Evolutionary conservation across 2,113 vertebrate genomes (phyloP).

Genomic region (Artemisiospiza belli): DNA sequence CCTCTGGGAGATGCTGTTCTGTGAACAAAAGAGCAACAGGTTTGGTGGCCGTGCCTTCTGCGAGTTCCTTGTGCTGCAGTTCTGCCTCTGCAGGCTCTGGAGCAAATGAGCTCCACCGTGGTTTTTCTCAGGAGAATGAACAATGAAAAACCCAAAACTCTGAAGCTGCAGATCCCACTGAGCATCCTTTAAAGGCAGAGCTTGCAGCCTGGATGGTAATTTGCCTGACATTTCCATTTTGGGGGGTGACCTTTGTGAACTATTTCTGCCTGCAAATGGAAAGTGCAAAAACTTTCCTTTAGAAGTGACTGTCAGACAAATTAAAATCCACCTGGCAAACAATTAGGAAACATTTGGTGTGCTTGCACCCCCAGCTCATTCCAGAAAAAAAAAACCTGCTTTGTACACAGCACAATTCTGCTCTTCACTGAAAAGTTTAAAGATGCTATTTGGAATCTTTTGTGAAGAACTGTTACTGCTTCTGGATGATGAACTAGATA

Average conservation of each 20-base stretch:
- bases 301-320: background rate
- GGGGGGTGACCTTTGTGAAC: background rate
- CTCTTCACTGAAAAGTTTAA: background rate
- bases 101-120: background rate
- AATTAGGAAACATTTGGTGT: background rate
- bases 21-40: accelerated
- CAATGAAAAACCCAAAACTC: background rate
- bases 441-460: background rate
- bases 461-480: background rate
- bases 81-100: background rate
- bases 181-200: background rate
- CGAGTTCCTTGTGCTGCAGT: background rate
- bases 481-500: background rate
- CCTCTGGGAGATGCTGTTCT: background rate
- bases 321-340: background rate
- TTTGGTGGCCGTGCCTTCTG: background rate
- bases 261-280: background rate
- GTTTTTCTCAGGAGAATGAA: background rate
- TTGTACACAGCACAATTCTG: background rate
- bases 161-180: background rate
- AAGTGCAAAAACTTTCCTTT: background rate
- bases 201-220: background rate
- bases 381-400: background rate
- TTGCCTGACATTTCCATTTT: background rate
- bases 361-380: background rate